Evolutionary conservation across 2,797 vertebrate species (phyloP), one percentile per base, ranked within the genome.

Genomic region (Notolepis coatsorum): DNA sequence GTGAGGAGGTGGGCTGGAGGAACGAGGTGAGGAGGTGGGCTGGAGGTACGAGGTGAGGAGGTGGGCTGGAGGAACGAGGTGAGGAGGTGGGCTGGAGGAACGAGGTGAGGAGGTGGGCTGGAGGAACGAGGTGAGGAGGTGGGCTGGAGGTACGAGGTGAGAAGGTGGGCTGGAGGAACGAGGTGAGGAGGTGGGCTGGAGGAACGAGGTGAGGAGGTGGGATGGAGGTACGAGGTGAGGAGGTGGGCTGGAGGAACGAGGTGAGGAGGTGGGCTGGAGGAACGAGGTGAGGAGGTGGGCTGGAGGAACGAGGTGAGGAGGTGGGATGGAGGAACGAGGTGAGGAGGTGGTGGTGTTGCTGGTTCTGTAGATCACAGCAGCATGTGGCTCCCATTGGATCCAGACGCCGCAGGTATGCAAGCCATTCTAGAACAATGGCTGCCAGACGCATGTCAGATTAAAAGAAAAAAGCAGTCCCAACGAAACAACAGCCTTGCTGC

Each of bases 341-440:
- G 25, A 41, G 43, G 31, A 41, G 20, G 39, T 30, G 45, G 37
- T 45, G 49, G 45, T 41, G n/a, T n/a, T n/a, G n/a, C n/a, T n/a
- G n/a, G n/a, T n/a, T 37, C 45, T 8, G 27, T 23, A 43, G 45
- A 66, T 69, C 58, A 68, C 60, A 61, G 37, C 43, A 52, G 31
- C 55, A 80, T 77, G 61, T 71, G 70, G 54, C 55, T 63, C 70
- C 79, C 62, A 80, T 74, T 78, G 72, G 69, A 79, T 72, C 52
- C 72, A 80, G 75, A 74, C 65, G 47, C 33, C 15, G 21, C 51
- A 68, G 59, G 71, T 65, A 68, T 79, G 60, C 12, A 27, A 61
- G 42, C 45, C 55, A 66, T 72, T 67, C 68, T 27, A 61, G 65
- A 66, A 65, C 65, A 73, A 35, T 56, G 48, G 55, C 54, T 64